Base-by-base conservation (phyloP, 2,888 invertebrate species). In the Agriopis leucophaearia region DNA sequence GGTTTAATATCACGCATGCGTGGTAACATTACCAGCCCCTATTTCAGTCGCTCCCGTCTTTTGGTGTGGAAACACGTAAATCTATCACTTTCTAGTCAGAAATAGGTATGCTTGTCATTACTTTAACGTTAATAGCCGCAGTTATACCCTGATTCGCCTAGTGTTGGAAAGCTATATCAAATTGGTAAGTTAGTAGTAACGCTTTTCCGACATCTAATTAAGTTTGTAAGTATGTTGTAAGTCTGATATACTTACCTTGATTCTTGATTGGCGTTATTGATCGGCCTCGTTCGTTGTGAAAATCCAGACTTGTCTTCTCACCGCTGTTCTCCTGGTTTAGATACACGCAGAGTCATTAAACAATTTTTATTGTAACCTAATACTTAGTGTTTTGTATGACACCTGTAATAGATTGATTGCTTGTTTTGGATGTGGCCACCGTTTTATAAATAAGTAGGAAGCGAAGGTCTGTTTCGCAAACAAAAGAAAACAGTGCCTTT, bases 41-140 rank as follows among this genome's bases (percentile, higher is more conserved):
- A 12, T 16, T 77, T 80, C 80, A 88, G 86, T 87, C 70, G 71
- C 75, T 78, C 79, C 78, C 79, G 76, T 74, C 71, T 73, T 52
- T 62, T 72, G 73, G 78, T 75, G 78, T 55, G 58, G 56, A 18
- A 56, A 66, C 65, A 63, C 64, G 69, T 56, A 27, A 18, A 48
- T 10, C 36, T 51, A n/a, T 13, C n/a, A 18, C n/a, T 16, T 38
- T 13, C 36, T 16, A 36, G 6, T 8, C 47, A n/a, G 12, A 58
- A 44, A 50, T 16, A 51, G n/a, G n/a, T n/a, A 18, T 52, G 44
- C 18, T 50, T 13, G 44, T 50, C 9, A 36, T 9, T 18, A 13
- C 16, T 18, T 16, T n/a, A 8, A 38, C 15, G 36, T 9, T 38
- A 38, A 16, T 27, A 38, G 27, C 10, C 13, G 0, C 27, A 40